These are phyloP conservation scores for Diplolepis rosae DNA, from an alignment of 2,888 invertebrate species.

Conservation along the genomic window DNA sequence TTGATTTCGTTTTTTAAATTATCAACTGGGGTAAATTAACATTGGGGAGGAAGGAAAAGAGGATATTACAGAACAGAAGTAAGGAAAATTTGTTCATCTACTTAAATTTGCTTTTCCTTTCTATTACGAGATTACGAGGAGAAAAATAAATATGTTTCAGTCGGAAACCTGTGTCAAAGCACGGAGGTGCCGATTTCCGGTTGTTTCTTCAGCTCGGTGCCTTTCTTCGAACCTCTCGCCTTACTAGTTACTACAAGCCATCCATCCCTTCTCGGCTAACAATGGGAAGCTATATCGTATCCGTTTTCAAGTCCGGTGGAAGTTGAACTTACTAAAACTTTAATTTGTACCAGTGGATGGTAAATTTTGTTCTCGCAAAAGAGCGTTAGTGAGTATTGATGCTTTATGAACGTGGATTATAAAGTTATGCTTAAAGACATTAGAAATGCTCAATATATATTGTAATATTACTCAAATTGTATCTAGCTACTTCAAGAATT, in stretches of 20 bases:
- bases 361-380: not conserved
- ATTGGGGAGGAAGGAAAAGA: not conserved
- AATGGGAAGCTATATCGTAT: slow-evolving; percentile 19
- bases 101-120: slow-evolving; percentile 12
- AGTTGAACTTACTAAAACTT: not conserved
- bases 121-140: slow-evolving; percentile 7
- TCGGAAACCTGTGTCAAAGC: slow-evolving; percentile 28
- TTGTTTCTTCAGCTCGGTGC: slow-evolving; percentile 42
- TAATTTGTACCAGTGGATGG: slow-evolving; percentile 8
- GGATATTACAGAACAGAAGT: not conserved
- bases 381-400: not conserved
- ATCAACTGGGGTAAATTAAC: not conserved
- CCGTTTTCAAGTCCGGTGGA: not conserved
- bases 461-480: no score
- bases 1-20: not conserved
- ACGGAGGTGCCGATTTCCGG: slow-evolving; percentile 48
- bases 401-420: not conserved
- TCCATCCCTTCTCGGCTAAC: slow-evolving; percentile 19
- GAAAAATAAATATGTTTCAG: slow-evolving; percentile 25
- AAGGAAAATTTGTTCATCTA: not conserved
- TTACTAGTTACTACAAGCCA: slow-evolving; percentile 33
- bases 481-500: no score
- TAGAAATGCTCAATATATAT: no score
- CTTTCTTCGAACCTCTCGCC: slow-evolving; percentile 48
- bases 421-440: no score